A percentile compares a stretch with the other conserved stretches of the same genome.
phyloP scores from a whole-genome alignment of 2,888 invertebrate species.

The Sclerodermus sp. region DNA sequence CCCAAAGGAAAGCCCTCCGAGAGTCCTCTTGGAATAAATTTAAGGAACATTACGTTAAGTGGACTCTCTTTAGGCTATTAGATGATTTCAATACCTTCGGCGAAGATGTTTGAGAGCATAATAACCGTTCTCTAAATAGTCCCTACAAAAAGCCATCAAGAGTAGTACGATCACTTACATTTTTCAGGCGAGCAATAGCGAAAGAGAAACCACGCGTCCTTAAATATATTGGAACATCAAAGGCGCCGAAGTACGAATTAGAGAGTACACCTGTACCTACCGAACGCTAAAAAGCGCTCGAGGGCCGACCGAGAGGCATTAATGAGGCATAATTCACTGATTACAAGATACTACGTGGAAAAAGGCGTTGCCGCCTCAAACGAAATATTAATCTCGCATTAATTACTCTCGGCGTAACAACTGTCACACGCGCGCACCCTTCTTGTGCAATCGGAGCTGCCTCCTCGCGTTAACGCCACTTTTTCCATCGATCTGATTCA shows the following conservation, averaged over 20 bases:
- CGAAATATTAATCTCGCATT: slow-evolving; percentile 14
- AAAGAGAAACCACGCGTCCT: not conserved
- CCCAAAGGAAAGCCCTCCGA: no score
- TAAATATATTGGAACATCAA: slow-evolving; percentile 14
- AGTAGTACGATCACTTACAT: no score
- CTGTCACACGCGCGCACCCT: no score
- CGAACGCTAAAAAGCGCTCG: slow-evolving; percentile 2
- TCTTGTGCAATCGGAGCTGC: not conserved
- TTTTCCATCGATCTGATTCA: no score
- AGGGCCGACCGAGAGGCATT: slow-evolving; percentile 5
- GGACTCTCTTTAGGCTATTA: no score
- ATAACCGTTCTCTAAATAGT: no score
- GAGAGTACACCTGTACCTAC: slow-evolving; percentile 2
- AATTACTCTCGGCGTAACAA: slow-evolving; percentile 13
- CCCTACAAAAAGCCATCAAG: no score
- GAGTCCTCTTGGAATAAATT: no score
- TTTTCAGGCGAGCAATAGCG: no score
- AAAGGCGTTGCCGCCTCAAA: slow-evolving; percentile 9
- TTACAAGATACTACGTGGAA: slow-evolving; percentile 11
- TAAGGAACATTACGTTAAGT: no score
- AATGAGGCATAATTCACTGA: slow-evolving; percentile 20
- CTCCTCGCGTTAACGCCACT: not conserved
- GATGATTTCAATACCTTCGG: no score
- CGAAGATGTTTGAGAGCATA: no score
- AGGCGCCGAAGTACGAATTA: slow-evolving; percentile 16